Conservation (phyloP, 1,140 invertebrate genomes). For the Sitobion miscanthi region DNA sequence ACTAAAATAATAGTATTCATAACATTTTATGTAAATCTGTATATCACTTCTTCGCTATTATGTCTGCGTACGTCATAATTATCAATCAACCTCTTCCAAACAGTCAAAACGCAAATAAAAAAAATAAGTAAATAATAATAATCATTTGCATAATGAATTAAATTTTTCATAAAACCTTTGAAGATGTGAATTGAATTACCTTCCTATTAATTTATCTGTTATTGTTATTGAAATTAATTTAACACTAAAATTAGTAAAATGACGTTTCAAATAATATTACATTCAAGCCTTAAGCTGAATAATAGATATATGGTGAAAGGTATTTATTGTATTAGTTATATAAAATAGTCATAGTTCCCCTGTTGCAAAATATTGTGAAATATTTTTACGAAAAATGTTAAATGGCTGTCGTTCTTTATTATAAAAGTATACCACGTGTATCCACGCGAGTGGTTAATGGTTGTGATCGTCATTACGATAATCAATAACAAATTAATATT, state of each 20-base stretch:
- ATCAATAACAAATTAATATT: too few relatives aligned
- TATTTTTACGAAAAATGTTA: neutral
- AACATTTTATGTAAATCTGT: too few relatives aligned
- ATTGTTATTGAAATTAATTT: neutral
- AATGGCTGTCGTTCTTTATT: neutral
- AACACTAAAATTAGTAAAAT: neutral
- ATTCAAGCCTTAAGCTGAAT: neutral
- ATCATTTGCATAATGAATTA: neutral
- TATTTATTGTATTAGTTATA: too few relatives aligned
- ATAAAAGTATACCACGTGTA: neutral
- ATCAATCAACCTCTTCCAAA: neutral
- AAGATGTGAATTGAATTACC: neutral
- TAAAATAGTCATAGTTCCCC: neutral
- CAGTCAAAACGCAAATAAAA: neutral
- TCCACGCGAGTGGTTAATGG: too few relatives aligned
- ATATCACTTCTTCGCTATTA: too few relatives aligned
- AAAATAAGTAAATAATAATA: neutral
- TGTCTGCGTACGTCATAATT: neutral
- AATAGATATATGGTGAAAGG: too few relatives aligned
- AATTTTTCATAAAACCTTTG: neutral
- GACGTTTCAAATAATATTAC: neutral
- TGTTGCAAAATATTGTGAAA: neutral
- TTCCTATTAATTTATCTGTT: neutral
- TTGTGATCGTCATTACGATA: too few relatives aligned
- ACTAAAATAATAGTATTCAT: too few relatives aligned